phyloP scores from a whole-genome alignment of 2,113 vertebrate species.

The Chauna torquata region DNA sequence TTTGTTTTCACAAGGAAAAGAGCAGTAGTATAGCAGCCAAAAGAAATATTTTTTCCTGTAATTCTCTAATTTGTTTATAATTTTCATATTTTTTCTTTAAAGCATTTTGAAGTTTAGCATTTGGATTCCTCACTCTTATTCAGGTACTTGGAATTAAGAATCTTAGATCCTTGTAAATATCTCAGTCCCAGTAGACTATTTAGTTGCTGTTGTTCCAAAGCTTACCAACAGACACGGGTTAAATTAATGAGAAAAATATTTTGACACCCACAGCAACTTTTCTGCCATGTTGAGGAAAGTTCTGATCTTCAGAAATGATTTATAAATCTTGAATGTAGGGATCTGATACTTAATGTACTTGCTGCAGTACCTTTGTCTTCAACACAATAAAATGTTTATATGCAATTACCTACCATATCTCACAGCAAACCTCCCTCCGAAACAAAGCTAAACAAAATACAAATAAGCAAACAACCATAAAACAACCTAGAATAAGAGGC shows the following conservation, averaged over 20 bases:
- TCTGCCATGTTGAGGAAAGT: neutral
- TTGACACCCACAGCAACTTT: neutral
- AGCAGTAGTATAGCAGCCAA: neutral
- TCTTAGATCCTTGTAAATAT: neutral
- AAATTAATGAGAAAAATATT: neutral
- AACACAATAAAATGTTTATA: neutral
- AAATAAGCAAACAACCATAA: too few species aligned
- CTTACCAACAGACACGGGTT: neutral
- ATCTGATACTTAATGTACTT: neutral
- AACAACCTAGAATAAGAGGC: neutral
- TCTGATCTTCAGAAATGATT: neutral
- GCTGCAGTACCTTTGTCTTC: neutral
- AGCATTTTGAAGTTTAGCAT: neutral
- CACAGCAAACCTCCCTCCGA: too few species aligned
- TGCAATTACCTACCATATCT: neutral
- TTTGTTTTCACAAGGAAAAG: neutral
- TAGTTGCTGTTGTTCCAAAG: neutral
- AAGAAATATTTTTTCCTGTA: accelerated
- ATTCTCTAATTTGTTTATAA: neutral
- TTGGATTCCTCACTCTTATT: neutral
- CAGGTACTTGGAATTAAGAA: neutral
- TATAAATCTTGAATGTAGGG: neutral
- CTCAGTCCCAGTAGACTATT: neutral
- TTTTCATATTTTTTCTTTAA: neutral
- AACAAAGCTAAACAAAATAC: neutral